Evolutionary conservation across 2,797 vertebrate species (phyloP).

Genomic region (Staurois parvus): DNA sequence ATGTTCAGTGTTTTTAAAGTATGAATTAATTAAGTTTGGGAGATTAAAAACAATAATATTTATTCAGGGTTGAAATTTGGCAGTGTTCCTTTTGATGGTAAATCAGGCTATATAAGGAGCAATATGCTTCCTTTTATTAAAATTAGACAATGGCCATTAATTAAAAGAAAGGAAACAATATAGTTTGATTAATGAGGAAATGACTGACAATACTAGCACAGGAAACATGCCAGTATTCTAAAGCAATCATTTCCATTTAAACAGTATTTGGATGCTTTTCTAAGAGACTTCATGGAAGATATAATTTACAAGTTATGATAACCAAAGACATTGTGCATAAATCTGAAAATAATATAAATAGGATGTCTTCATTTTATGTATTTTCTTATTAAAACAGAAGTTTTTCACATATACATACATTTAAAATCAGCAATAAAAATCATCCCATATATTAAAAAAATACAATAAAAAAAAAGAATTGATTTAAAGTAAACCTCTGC

Average conservation of each 20-base stretch:
- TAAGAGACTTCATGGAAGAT: background rate
- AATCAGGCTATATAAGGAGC: background rate
- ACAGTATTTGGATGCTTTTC: background rate
- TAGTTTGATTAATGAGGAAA: constrained; percentile 36
- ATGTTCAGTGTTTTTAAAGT: too few species aligned
- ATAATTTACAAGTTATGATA: too few species aligned
- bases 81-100: background rate
- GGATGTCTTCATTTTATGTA: background rate
- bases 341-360: constrained; percentile 16
- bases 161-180: constrained; percentile 25
- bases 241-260: constrained; percentile 5
- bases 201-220: constrained; percentile 4
- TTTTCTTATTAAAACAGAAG: too few species aligned
- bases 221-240: constrained; percentile 8
- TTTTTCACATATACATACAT: too few species aligned
- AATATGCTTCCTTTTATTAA: constrained; percentile 6
- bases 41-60: constrained; percentile 6
- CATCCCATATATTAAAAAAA: too few species aligned
- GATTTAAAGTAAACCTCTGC: too few species aligned
- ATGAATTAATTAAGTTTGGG: background rate
- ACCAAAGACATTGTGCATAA: background rate
- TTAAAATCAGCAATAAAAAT: too few species aligned
- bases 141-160: constrained; percentile 8
- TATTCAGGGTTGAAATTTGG: constrained; percentile 15
- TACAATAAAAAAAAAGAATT: too few species aligned